phyloP scores from a whole-genome alignment of 2,797 vertebrate species.

The Hozukius guyotensis region DNA sequence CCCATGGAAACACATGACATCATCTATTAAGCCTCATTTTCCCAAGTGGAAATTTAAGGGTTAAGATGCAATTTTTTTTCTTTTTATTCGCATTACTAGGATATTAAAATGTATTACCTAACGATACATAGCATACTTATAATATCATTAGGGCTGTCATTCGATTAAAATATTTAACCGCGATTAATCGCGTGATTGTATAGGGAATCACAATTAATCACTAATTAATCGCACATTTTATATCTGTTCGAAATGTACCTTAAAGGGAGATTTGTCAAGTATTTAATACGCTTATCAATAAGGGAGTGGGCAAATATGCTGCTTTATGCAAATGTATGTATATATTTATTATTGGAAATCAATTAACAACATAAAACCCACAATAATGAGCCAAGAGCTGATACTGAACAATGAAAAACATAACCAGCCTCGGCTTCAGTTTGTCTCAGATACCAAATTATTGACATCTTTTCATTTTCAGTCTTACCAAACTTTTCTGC shows the following conservation, averaged over 20 bases:
- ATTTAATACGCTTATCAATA: no score
- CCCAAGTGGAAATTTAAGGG: background rate
- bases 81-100: background rate
- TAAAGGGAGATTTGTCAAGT: no score
- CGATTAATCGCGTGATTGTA: no score
- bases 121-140: background rate
- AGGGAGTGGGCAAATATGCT: no score
- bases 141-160: background rate
- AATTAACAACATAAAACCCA: background rate
- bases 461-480: slow-evolving; percentile 56
- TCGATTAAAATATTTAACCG: no score
- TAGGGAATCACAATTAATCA: no score
- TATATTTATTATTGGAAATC: no score
- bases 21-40: background rate
- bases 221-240: no score
- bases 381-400: slow-evolving; percentile 66
- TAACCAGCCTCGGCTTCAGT: slow-evolving; percentile 51
- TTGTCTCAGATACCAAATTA: slow-evolving; percentile 61
- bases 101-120: background rate
- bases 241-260: no score
- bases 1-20: slow-evolving; percentile 60
- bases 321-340: no score
- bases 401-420: slow-evolving; percentile 69
- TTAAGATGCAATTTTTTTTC: background rate
- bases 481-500: slow-evolving; percentile 58